Evolutionary conservation across 2,113 vertebrate species (phyloP), one percentile per base, ranked within the genome.

Genomic region (Dryoscopus gambensis): DNA sequence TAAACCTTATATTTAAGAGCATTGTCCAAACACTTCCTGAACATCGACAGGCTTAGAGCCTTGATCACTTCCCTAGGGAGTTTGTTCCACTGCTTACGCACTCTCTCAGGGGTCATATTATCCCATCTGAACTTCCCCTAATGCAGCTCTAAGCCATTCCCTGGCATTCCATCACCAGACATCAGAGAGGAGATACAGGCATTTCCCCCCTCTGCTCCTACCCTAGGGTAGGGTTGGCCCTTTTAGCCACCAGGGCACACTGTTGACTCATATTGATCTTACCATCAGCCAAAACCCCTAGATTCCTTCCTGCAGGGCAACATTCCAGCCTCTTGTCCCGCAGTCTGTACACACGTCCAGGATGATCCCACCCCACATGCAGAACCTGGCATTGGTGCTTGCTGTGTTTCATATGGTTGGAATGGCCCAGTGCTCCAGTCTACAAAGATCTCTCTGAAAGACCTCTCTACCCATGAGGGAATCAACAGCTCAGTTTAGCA

Each of bases 121-220:
- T 9, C 28, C 37, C 24, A 50, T 9, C 7, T 62, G 46, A 73
- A 81, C n/a, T 55, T 62, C 28, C 19, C 8, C 5, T 20, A 15
- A 3, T 2, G 8, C 10, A 56, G 33, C 4, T 33, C 59, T n/a
- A 59, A 71, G 7, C 8, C 33, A 37, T 64, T 47, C 30, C 14
- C 11, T 75, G 2, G 0, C 2, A 19, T 33, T 25, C 22, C 50
- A 21, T 37, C 22, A 19, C 28, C 0, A 0, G 22, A 31, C 3
- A 57, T 6, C 4, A 22, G 16, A 53, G 12, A 40, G 12, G 9
- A 74, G 12, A 53, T 9, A 8, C 0, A 1, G 46, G 3, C 40
- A 69, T 28, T 31, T 69, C 5, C 11, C 15, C 11, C 9, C 30
- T 74, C 16, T 3, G 5, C 33, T 65, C 13, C 15, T 2, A 56